phyloP scores from a whole-genome alignment of 2,113 vertebrate species.

The Hirundichthys speculiger region DNA sequence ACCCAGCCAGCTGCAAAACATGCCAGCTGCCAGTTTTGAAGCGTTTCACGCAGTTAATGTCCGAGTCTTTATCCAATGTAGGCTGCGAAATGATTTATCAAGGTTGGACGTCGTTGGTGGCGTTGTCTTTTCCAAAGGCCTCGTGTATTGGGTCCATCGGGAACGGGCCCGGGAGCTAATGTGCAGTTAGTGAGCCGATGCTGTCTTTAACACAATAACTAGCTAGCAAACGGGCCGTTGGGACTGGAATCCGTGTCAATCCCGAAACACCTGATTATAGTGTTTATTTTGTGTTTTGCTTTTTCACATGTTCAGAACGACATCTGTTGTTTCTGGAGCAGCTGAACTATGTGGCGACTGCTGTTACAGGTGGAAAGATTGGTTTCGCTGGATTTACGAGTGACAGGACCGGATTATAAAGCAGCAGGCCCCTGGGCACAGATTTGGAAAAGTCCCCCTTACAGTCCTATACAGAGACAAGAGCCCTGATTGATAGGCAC shows the following conservation, averaged over 20 bases:
- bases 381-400: neutral
- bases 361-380: neutral
- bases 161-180: constrained; percentile 60
- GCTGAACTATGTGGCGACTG: neutral
- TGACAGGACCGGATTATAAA: no score
- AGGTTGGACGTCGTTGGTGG: constrained; percentile 43
- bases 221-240: neutral
- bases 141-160: constrained; percentile 16
- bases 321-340: neutral
- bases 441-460: no score
- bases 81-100: constrained; percentile 31
- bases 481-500: no score
- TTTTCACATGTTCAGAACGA: neutral
- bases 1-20: neutral
- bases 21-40: neutral
- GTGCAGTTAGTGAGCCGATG: constrained; percentile 32
- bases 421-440: no score
- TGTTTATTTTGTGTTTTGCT: neutral
- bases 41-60: neutral
- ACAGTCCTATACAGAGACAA: no score
- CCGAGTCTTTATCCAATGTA: neutral
- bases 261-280: neutral
- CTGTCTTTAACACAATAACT: constrained; percentile 15
- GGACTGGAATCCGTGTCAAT: no score
- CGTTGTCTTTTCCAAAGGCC: constrained; percentile 52